Percentiles rank a stretch among this genome's conserved stretches.
These are phyloP conservation scores for Psittacula derbiana DNA, from an alignment of 2,797 vertebrate species.

Conservation along the genomic window DNA sequence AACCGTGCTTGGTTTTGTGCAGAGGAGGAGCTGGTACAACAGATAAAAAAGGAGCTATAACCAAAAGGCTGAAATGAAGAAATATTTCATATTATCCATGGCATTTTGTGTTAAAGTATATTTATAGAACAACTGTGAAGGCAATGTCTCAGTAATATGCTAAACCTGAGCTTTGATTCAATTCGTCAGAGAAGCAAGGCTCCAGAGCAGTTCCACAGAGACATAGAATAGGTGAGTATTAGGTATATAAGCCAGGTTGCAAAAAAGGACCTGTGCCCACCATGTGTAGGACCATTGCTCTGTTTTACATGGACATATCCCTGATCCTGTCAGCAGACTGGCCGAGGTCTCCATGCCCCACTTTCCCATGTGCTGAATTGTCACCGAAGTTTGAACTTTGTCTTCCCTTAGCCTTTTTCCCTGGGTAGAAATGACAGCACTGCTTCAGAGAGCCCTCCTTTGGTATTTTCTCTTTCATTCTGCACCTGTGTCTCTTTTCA, in stretches of 20 bases:
- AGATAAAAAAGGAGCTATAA: not conserved
- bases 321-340: not conserved
- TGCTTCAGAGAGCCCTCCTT: not conserved
- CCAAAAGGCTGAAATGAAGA: not conserved
- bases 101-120: not conserved
- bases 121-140: not conserved
- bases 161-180: not conserved
- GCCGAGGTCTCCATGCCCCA: not conserved
- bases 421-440: not conserved
- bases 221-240: not conserved
- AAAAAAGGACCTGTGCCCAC: not conserved
- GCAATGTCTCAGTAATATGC: not conserved
- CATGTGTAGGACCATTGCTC: not conserved
- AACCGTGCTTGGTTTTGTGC: not conserved
- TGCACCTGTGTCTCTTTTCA: slow-evolving; percentile 43
- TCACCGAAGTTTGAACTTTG: not conserved
- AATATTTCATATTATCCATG: not conserved
- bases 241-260: not conserved
- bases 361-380: not conserved
- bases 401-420: not conserved
- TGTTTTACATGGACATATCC: not conserved
- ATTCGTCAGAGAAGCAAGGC: not conserved
- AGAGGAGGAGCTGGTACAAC: not conserved
- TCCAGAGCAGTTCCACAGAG: not conserved
- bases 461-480: not conserved